phyloP scores from a whole-genome alignment of 2,888 invertebrate genomes.

The Alviniconcha strummeri region DNA sequence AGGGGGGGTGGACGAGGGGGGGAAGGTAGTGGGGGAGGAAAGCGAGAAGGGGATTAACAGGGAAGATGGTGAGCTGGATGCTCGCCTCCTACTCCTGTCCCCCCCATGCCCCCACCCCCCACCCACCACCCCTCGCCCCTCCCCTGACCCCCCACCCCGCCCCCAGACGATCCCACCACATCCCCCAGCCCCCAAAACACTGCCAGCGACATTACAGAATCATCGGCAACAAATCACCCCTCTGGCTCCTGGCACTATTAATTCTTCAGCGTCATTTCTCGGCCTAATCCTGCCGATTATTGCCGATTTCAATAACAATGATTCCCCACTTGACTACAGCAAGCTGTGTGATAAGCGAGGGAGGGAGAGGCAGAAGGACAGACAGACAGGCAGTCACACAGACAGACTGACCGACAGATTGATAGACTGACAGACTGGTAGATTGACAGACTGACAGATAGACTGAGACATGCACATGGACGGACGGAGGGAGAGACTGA shows the following conservation, averaged over 20 bases:
- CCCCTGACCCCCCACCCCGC: too few relatives aligned
- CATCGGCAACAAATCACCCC: background rate
- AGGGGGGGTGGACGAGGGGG: background rate
- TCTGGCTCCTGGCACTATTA: constrained; percentile 10
- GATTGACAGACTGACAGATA: background rate
- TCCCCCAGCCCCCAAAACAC: too few relatives aligned
- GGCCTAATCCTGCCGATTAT: constrained; percentile 4
- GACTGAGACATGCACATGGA: background rate
- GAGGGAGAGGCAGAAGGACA: background rate
- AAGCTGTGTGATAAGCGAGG: background rate
- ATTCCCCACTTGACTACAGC: background rate
- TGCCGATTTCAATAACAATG: constrained; percentile 24
- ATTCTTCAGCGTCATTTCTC: constrained; percentile 26
- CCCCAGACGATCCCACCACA: too few relatives aligned
- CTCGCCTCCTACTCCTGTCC: too few relatives aligned
- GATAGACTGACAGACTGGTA: background rate
- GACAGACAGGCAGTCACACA: background rate
- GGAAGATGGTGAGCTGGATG: constrained; percentile 6
- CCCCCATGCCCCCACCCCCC: too few relatives aligned
- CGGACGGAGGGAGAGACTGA: background rate
- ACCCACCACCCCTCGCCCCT: too few relatives aligned
- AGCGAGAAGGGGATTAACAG: background rate
- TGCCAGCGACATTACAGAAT: background rate
- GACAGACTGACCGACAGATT: background rate
- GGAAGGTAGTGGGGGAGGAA: background rate